Percentiles rank a stretch among this genome's conserved stretches.
Conservation (phyloP, 2,888 invertebrate genomes). For the Crocallis elinguaria region DNA sequence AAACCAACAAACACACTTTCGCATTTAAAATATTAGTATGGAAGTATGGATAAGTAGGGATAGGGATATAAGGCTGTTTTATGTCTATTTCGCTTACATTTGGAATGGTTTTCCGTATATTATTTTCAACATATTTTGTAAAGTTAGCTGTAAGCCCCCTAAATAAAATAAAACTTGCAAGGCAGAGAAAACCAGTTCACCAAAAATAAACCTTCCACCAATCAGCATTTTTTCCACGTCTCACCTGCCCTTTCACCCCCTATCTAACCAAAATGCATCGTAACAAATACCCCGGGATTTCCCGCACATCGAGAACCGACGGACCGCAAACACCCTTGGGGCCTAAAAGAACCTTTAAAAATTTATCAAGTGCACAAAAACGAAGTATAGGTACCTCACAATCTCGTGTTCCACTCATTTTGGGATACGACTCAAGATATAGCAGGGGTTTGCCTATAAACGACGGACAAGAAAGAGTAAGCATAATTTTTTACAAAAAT, state of each 20-base stretch:
- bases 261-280: conserved; percentile 29
- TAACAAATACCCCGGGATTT: conserved; percentile 22
- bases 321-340: conserved; percentile 54
- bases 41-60: no score
- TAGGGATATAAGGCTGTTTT: no score
- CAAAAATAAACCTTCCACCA: background rate
- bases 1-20: no score
- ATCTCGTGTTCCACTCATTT: conserved; percentile 29
- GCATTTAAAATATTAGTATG: no score
- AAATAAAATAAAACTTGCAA: no score
- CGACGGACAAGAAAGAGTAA: no score
- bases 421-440: background rate
- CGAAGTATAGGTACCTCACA: conserved; percentile 42
- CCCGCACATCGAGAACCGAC: conserved; percentile 7
- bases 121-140: no score
- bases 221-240: conserved; percentile 35
- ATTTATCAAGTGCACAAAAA: conserved; percentile 69
- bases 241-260: conserved; percentile 24
- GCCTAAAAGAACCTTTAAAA: conserved; percentile 69
- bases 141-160: no score
- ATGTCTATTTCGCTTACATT: no score
- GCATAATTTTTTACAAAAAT: no score
- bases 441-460: background rate
- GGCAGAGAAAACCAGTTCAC: no score
- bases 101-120: no score